Percentiles rank a stretch among this genome's conserved stretches.
These are phyloP conservation scores for Danaus melanippus DNA, from an alignment of 1,140 invertebrate genomes.

Conservation along the genomic window DNA sequence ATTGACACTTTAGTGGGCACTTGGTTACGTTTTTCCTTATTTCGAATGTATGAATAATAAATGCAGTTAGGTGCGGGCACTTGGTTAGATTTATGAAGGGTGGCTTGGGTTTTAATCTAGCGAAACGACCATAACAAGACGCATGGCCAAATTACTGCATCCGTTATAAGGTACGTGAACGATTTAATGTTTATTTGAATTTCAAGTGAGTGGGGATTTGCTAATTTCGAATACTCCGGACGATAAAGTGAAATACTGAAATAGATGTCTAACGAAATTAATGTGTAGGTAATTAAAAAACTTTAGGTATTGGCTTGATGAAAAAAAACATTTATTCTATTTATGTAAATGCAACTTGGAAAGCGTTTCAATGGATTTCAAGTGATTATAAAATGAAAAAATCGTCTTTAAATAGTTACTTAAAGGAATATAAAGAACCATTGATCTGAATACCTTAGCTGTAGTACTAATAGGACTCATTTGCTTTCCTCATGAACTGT, in stretches of 20 bases:
- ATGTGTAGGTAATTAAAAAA: no score
- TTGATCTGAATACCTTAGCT: no score
- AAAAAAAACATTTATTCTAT: no score
- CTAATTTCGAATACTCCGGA: no score
- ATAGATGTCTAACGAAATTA: no score
- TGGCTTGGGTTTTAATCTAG: conserved; percentile 62
- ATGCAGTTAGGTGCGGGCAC: conserved; percentile 37
- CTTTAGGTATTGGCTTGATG: no score
- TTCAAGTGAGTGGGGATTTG: conserved; percentile 32
- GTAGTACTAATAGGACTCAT: conserved; percentile 52
- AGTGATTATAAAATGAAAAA: no score
- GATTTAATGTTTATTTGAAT: conserved; percentile 54
- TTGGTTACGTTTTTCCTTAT: conserved; percentile 49
- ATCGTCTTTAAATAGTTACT: no score
- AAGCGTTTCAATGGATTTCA: no score
- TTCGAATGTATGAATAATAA: conserved; percentile 54
- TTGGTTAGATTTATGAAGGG: conserved; percentile 64
- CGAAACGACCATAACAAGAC: conserved; percentile 62
- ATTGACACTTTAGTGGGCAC: conserved; percentile 44
- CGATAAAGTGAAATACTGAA: no score
- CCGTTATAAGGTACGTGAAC: conserved; percentile 50
- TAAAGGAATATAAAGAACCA: no score
- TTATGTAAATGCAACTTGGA: no score
- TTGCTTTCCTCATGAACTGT: conserved; percentile 36
- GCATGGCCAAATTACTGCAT: conserved; percentile 65